Conservation (phyloP, 2,113 vertebrate genomes). For the Cyrtonyx montezumae region DNA sequence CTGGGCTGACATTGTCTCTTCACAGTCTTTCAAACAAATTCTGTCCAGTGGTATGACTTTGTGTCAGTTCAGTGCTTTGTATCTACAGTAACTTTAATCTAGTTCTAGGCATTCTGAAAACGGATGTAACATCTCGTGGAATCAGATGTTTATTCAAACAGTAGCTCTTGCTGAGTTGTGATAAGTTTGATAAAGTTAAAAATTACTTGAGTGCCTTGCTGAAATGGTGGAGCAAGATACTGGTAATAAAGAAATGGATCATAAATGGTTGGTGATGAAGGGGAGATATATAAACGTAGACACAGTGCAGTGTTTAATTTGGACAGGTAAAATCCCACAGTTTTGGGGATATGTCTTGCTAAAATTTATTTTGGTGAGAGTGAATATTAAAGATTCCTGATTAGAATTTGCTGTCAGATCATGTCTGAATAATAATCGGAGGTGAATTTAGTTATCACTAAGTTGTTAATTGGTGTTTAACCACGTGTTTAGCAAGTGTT, state of each 20-base stretch:
- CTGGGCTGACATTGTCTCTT: not conserved
- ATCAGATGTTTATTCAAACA: conserved; percentile 23
- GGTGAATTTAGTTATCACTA: not conserved
- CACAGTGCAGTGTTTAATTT: conserved; percentile 4
- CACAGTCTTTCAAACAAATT: not conserved
- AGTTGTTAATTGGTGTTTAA: conserved; percentile 3
- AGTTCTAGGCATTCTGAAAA: not conserved
- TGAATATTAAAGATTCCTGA: not conserved
- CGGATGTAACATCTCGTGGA: not conserved
- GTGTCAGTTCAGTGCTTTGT: not conserved
- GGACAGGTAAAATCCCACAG: not conserved
- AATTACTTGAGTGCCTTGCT: conserved; percentile 8
- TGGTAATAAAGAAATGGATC: not conserved
- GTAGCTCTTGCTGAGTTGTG: conserved; percentile 7
- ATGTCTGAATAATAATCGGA: not conserved
- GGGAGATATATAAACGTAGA: not conserved
- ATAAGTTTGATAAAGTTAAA: not conserved
- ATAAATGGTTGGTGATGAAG: not conserved
- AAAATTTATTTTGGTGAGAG: not conserved
- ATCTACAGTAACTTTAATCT: not conserved
- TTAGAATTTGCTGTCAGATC: conserved; percentile 7
- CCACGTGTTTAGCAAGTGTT: not conserved
- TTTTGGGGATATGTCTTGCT: not conserved
- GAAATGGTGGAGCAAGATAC: not conserved
- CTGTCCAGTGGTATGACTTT: not conserved